Conservation (phyloP, 1,140 invertebrate genomes). For the Sycophila sp. region DNA sequence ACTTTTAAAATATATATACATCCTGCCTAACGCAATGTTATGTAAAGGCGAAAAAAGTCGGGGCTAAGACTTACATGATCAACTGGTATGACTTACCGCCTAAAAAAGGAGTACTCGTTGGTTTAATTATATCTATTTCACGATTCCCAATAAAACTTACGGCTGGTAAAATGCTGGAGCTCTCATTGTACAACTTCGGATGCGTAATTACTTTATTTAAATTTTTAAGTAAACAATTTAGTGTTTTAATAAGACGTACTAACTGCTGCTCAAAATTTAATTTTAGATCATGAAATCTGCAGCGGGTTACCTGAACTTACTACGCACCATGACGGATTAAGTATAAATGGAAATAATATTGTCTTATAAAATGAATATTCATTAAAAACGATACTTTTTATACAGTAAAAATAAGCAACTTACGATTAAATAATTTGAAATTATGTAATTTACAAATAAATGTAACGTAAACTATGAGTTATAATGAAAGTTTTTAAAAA, state of each 20-base stretch:
- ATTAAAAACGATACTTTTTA: neutral
- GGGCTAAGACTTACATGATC: constrained; percentile 7
- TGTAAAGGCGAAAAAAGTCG: constrained; percentile 4
- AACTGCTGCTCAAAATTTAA: neutral
- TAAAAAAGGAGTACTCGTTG: neutral
- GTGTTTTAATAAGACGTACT: neutral
- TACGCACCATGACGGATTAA: constrained; percentile 8
- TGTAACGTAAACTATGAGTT: too few species aligned
- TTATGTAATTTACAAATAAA: too few species aligned
- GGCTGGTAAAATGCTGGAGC: neutral
- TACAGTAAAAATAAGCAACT: too few species aligned
- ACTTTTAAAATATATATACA: too few species aligned
- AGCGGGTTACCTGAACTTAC: constrained; percentile 1
- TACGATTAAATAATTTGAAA: too few species aligned
- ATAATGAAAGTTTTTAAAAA: too few species aligned
- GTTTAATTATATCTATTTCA: neutral
- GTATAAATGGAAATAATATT: neutral
- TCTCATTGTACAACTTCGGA: constrained; percentile 7
- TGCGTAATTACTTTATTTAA: neutral
- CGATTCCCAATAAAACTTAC: neutral
- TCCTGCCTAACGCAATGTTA: neutral
- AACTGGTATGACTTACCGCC: constrained; percentile 9
- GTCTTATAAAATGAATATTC: too few species aligned
- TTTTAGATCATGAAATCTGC: constrained; percentile 3
- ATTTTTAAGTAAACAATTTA: neutral